A percentile compares a stretch with the other conserved stretches of the same genome.
Conservation (phyloP, 2,888 invertebrate species). For the Ectemnius lituratus region DNA sequence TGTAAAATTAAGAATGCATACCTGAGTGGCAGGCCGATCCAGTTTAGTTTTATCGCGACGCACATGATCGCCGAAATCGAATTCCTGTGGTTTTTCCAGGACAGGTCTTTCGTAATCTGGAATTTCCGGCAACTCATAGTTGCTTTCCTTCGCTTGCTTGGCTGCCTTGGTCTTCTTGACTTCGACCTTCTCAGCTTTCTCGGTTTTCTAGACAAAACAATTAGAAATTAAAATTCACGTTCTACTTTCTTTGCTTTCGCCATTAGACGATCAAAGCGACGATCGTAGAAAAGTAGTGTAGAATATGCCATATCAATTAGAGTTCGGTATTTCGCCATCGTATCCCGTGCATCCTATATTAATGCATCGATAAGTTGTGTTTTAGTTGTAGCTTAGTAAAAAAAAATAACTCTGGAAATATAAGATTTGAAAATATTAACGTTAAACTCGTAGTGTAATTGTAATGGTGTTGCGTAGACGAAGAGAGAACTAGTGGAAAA, state of each 20-base stretch:
- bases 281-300: neutral
- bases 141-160: constrained; percentile 70
- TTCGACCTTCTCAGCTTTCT: constrained; percentile 70
- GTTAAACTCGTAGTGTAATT: too few relatives aligned
- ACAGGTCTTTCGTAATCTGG: constrained; percentile 83
- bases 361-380: too few relatives aligned
- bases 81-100: constrained; percentile 72
- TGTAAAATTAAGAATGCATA: constrained; percentile 29
- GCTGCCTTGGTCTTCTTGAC: constrained; percentile 70
- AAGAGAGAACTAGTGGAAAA: too few relatives aligned
- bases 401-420: too few relatives aligned
- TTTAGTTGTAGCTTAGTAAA: too few relatives aligned
- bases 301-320: neutral
- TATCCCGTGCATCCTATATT: too few relatives aligned
- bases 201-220: constrained; percentile 69
- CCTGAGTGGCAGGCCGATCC: constrained; percentile 72
- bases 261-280: neutral
- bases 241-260: neutral
- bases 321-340: too few relatives aligned
- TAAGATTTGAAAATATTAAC: too few relatives aligned
- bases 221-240: too few relatives aligned
- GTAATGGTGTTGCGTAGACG: too few relatives aligned
- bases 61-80: constrained; percentile 71
- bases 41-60: constrained; percentile 74
- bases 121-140: constrained; percentile 75